Base-by-base conservation (phyloP, 2,113 vertebrate genomes). In the Cinclus cinclus region DNA sequence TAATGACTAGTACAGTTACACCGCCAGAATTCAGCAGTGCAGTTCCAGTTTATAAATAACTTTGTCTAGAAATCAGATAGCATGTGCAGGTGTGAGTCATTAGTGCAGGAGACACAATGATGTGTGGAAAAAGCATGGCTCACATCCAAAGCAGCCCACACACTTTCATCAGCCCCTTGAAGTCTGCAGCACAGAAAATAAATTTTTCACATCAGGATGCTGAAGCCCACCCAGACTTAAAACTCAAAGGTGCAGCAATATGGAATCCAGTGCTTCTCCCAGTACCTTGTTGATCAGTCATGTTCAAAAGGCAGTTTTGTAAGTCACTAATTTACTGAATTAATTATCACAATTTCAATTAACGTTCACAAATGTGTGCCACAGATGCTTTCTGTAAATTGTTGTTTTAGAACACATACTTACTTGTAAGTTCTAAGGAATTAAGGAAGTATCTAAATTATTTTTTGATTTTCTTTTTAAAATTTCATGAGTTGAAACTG, bases 61-160 rank as follows among this genome's bases (percentile, higher is more conserved):
- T 89, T 92, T 93, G 89, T 77, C 70, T 95, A 91, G 90, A 92
- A 93, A 92, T 93, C 62, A 56, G 84, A 91, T 73, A 96, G 89
- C 71, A 79, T 94, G 90, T 94, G 83, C 90, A 97, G 93, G 91
- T 94, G 87, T 96, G 93, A 96, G 88, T 96, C 96, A 95, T 96
- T 94, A 95, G 86, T 97, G 74, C 92, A 95, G 91, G 92, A 97
- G 94, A 95, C 92, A 96, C 88, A 93, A 53, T 95, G 94, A 93
- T 95, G 83, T 95, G 89, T 95, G 92, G 92, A 94, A 94, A 93
- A 95, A 86, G 47, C 73, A 85, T 92, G 95, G 94, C 81, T 92
- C 39, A 8, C 60, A 76, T 95, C 89, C 94, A 96, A 91, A 78
- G 27, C 95, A 88, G 78, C 94, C 94, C 81, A 94, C 96, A 53